Percentiles rank a stretch among this genome's conserved stretches.
These are phyloP conservation scores for Sebastiscus albofasciatus DNA, from an alignment of 2,797 vertebrate genomes.

Conservation along the genomic window DNA sequence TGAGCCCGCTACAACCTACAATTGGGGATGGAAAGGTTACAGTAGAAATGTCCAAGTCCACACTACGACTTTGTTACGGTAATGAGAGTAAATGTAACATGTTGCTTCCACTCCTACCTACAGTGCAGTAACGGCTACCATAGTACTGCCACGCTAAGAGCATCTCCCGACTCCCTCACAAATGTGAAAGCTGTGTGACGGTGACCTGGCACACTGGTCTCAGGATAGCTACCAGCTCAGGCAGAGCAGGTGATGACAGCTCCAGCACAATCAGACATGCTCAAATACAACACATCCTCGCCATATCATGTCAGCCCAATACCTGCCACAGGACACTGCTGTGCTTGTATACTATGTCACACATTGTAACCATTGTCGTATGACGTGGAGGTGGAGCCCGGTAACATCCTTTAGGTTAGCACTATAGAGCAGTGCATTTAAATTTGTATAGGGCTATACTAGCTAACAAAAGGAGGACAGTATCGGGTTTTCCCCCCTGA, in stretches of 20 bases:
- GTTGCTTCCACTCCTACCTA: neutral
- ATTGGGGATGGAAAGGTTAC: no score
- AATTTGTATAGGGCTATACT: neutral
- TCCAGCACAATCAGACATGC: slow-evolving; percentile 63
- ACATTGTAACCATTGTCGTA: neutral
- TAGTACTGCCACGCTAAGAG: neutral
- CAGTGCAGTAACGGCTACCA: neutral
- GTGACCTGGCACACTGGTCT: slow-evolving; percentile 56
- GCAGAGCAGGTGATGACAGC: slow-evolving; percentile 61
- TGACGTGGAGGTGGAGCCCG: neutral
- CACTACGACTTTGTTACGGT: no score
- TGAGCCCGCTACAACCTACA: no score
- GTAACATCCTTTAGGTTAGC: neutral
- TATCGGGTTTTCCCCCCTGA: no score
- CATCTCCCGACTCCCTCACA: slow-evolving; percentile 1
- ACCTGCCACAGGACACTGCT: slow-evolving; percentile 54
- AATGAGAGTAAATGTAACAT: neutral
- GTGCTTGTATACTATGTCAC: slow-evolving; percentile 4
- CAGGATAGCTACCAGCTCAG: slow-evolving; percentile 48
- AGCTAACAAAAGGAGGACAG: neutral
- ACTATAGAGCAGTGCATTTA: neutral
- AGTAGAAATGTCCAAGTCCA: neutral
- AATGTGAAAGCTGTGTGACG: slow-evolving; percentile 43
- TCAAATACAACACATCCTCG: slow-evolving; percentile 58
- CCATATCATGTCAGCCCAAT: slow-evolving; percentile 63